phyloP scores from a whole-genome alignment of 2,888 invertebrate species.

The Cynaeus angustus region DNA sequence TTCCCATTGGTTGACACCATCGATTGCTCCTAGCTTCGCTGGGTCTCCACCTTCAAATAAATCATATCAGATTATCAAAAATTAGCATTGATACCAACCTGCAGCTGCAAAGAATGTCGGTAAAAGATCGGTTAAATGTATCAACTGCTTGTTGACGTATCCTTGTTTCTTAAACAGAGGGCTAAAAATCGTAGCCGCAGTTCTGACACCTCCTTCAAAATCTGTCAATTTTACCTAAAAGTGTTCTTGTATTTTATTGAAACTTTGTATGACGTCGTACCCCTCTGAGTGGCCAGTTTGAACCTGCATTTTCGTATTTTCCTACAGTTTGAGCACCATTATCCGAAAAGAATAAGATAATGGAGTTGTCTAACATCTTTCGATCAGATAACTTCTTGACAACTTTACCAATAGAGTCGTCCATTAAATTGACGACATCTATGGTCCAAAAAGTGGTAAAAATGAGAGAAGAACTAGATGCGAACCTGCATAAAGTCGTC shows the following conservation, averaged over 20 bases:
- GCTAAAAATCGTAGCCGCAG: conserved; percentile 85
- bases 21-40: conserved; percentile 61
- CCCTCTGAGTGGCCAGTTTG: conserved; percentile 87
- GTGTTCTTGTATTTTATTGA: not conserved
- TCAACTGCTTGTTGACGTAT: conserved; percentile 77
- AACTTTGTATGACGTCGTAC: conserved; percentile 72
- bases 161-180: conserved; percentile 74
- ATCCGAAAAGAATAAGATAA: conserved; percentile 90
- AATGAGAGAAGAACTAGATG: too few species aligned
- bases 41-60: conserved; percentile 72
- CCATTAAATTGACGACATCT: conserved; percentile 90
- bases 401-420: conserved; percentile 88
- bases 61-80: too few species aligned
- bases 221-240: conserved; percentile 79
- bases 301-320: conserved; percentile 80
- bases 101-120: conserved; percentile 77
- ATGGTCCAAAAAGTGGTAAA: conserved; percentile 29
- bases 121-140: conserved; percentile 89
- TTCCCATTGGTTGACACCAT: conserved; percentile 69
- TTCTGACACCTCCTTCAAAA: conserved; percentile 90
- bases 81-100: too few species aligned
- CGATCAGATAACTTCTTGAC: conserved; percentile 79
- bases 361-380: conserved; percentile 84
- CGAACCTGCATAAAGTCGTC: conserved; percentile 77
- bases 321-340: conserved; percentile 90